These are phyloP conservation scores for Apteryx mantelli DNA, from an alignment of 2,113 vertebrate genomes.

Conservation along the genomic window DNA sequence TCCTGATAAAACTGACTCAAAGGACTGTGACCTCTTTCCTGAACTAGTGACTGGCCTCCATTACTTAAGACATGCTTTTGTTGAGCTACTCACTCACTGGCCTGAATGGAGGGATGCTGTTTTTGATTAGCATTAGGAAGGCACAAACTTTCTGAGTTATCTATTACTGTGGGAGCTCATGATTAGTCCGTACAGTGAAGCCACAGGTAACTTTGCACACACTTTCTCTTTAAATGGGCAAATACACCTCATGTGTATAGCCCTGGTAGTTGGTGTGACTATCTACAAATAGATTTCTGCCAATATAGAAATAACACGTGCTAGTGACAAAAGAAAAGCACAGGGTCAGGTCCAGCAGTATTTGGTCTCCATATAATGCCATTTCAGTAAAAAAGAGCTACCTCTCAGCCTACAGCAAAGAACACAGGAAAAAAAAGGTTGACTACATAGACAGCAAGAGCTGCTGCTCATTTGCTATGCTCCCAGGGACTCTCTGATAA, in stretches of 20 bases:
- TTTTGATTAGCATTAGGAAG: not conserved
- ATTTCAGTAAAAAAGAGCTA: not conserved
- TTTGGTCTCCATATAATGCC: not conserved
- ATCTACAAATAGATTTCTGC: not conserved
- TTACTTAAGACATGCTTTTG: not conserved
- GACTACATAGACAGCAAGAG: not conserved
- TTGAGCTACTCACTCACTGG: not conserved
- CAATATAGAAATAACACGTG: not conserved
- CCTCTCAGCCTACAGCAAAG: not conserved
- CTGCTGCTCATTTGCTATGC: accelerated
- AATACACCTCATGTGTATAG: not conserved
- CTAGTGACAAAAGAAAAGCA: not conserved
- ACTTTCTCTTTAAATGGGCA: not conserved
- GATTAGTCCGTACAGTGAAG: not conserved
- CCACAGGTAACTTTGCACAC: not conserved
- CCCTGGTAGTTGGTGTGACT: accelerated
- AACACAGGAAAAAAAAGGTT: too few relatives aligned
- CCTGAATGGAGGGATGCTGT: not conserved
- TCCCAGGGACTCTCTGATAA: not conserved
- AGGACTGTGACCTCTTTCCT: accelerated
- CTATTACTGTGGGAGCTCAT: accelerated
- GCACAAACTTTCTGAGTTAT: not conserved
- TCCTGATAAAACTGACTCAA: not conserved
- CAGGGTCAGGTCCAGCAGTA: accelerated
- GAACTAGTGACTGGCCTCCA: accelerated